Base-by-base conservation (phyloP, 2,113 vertebrate genomes). In the Misgurnus anguillicaudatus region DNA sequence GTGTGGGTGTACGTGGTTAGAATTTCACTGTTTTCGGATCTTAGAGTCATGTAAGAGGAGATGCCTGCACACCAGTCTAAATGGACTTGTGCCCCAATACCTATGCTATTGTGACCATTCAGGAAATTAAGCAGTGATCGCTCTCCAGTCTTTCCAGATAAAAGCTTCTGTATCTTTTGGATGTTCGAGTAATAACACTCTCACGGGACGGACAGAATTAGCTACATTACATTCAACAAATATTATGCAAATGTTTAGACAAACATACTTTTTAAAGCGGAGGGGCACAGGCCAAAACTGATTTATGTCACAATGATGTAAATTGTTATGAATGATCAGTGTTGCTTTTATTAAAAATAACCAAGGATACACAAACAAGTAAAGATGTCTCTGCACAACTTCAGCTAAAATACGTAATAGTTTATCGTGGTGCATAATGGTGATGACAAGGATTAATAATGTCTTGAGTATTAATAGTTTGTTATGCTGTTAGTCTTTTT, bases 191-290 rank as follows among this genome's bases (percentile, higher is more conserved):
- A 87, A 88, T 83, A 60, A 67, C n/a, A 66, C 64, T 14, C 84
- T 86, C 74, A 55, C 13, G 65, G 86, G 89, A 89, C 82, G 80
- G 42, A 51, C 2, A 55, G 84, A 89, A 87, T 91, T 83, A 88
- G 80, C 36, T 79, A 47, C 21, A 71, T 81, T 86, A 68, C 89
- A 86, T 89, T 88, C 86, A 80, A 71, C 61, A 83, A 62, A 89
- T 87, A 61, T 88, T 87, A 42, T 74, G 45, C 78, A 83, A 87
- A 88, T 87, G 73, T 88, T 92, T 87, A 51, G 77, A 88, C 45
- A 68, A 51, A 65, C 69, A 73, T 81, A 68, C 24, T 51, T 80
- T 89, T 89, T 88, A 61, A 89, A 87, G 85, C 89, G 48, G 68
- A 48, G 84, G 79, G 85, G 73, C 67, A 45, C 84, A 81, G 86